These are phyloP conservation scores for Caranx ignobilis DNA, from an alignment of 2,113 vertebrate species.

Conservation along the genomic window DNA sequence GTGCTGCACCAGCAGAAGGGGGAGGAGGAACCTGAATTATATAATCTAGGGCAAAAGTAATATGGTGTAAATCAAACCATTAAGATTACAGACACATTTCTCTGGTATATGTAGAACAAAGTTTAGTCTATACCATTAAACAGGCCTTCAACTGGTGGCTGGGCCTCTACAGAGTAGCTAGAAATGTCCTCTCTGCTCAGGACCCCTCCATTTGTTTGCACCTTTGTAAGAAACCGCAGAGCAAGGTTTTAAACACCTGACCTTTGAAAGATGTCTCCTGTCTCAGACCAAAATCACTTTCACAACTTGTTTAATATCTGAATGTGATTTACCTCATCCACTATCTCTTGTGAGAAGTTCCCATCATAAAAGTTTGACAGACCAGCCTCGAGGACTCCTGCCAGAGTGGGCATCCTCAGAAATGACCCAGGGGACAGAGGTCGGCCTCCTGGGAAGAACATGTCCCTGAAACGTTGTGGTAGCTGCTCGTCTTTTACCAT, in stretches of 20 bases:
- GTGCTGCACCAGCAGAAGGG: conserved; percentile 87
- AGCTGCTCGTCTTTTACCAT: conserved; percentile 82
- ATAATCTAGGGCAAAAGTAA: conserved; percentile 79
- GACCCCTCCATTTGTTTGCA: conserved; percentile 85
- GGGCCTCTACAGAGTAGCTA: conserved; percentile 85
- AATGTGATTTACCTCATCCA: conserved; percentile 83
- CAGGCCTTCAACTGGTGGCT: conserved; percentile 84
- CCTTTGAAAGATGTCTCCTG: background rate
- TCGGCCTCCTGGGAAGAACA: conserved; percentile 83
- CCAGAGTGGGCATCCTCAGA: conserved; percentile 82
- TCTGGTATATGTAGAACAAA: background rate
- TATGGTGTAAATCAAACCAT: background rate
- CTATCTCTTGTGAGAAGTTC: conserved; percentile 88
- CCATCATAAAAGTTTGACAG: conserved; percentile 85
- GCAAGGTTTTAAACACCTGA: background rate
- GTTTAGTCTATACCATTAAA: conserved; percentile 83
- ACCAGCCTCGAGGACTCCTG: conserved; percentile 81
- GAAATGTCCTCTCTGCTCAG: conserved; percentile 88
- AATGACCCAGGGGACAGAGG: conserved; percentile 82
- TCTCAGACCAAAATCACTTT: background rate
- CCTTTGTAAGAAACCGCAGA: conserved; percentile 71
- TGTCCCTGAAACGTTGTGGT: conserved; percentile 82
- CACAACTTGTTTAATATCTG: background rate
- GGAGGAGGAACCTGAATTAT: conserved; percentile 87
- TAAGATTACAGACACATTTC: background rate